Evolutionary conservation across 2,888 invertebrate genomes (phyloP), one percentile per base, ranked within the genome.

Genomic region (Caenorhabditis sp.): DNA sequence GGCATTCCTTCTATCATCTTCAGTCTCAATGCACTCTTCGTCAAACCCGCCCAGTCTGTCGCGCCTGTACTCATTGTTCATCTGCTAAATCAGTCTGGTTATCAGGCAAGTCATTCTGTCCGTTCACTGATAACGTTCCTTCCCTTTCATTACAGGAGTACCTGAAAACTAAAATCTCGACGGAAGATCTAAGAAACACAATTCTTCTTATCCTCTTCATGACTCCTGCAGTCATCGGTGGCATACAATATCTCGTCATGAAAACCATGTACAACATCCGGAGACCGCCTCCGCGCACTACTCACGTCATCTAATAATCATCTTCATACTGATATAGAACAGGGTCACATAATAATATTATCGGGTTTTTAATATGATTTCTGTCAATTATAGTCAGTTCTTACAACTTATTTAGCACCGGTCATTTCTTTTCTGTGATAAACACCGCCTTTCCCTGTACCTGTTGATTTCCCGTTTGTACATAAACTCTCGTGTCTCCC

Each of bases 31-130:
- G 89, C 89, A 0, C 76, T 89, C n/a, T 79, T 89, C 45, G 83
- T 84, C 20, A 89, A 89, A 70, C 89, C 89, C 7, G 87, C 89
- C 1, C 85, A 86, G 48, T 88, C 87, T 2, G 70, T 89, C 7
- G 88, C 88, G 32, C 89, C 89, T 0, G 72, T 89, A 4, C 56
- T 82, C 22, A 79, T 85, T 43, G 87, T 89, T 1, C 77, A 78
- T 48, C 68, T 87, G 17, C 70, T 89, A 20, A 87, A 89, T 55
- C 46, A 50, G 9, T 73, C 66, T 22, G 84, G 82, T n/a, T 87
- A 87, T 68, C 77, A 83, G 78, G 85, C 85, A 20, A 63, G n/a
- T 20, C 15, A 46, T 1, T 7, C 20, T 26, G 9, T n/a, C 2
- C 1, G 63, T 84, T 46, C n/a, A n/a, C n/a, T n/a, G n/a, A n/a